Percentiles rank a stretch among this genome's conserved stretches.
Evolutionary conservation across 2,888 invertebrate genomes (phyloP).

Genomic region (Heteromyza rotundicornis): DNA sequence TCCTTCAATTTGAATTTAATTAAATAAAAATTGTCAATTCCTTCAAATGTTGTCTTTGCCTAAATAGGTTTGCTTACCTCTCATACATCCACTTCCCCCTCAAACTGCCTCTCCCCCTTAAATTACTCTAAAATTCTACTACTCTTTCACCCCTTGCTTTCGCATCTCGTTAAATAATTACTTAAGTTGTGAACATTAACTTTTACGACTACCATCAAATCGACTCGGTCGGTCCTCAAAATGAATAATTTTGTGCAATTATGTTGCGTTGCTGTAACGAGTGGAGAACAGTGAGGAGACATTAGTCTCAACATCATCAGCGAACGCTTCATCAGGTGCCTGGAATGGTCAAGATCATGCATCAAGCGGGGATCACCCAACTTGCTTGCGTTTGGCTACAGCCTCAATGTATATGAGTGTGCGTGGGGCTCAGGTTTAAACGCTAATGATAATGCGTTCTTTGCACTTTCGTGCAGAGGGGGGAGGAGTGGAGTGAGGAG

Average conservation of each 20-base stretch:
- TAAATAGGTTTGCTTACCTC: too few relatives aligned
- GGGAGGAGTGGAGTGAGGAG: too few relatives aligned
- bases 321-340: neutral
- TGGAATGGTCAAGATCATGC: neutral
- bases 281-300: too few relatives aligned
- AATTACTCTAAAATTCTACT: too few relatives aligned
- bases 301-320: too few relatives aligned
- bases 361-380: constrained; percentile 19
- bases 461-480: constrained; percentile 18
- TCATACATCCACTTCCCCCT: too few relatives aligned
- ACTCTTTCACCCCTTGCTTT: too few relatives aligned
- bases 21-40: too few relatives aligned
- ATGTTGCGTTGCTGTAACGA: constrained; percentile 5
- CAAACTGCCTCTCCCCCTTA: too few relatives aligned
- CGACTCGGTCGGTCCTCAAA: constrained; percentile 7
- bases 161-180: constrained; percentile 24
- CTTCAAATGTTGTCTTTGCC: too few relatives aligned
- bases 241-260: constrained; percentile 20
- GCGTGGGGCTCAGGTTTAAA: constrained; percentile 1
- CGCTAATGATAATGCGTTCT: constrained; percentile 24
- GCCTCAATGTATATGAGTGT: neutral
- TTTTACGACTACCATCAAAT: constrained; percentile 14
- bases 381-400: constrained; percentile 11
- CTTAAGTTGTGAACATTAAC: constrained; percentile 27
- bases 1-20: too few relatives aligned